phyloP scores from a whole-genome alignment of 2,113 vertebrate species.

The Lates calcarifer region DNA sequence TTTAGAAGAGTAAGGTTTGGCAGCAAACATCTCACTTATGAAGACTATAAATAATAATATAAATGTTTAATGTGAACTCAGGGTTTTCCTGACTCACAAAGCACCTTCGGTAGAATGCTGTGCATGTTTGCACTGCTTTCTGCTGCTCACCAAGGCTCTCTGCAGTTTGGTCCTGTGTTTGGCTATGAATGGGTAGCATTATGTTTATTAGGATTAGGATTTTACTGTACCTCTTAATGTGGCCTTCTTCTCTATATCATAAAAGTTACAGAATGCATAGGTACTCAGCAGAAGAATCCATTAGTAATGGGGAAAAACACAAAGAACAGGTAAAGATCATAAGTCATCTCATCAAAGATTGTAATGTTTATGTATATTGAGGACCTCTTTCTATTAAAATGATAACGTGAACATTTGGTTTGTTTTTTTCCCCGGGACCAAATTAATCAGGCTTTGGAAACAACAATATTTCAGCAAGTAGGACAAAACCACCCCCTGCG shows the following conservation, averaged over 20 bases:
- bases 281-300: background rate
- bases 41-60: conserved; percentile 8
- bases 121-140: background rate
- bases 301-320: background rate
- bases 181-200: background rate
- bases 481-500: conserved; percentile 49
- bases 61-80: conserved; percentile 15
- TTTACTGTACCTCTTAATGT: background rate
- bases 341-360: background rate
- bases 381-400: background rate
- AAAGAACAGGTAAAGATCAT: background rate
- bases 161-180: background rate
- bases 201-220: conserved; percentile 8
- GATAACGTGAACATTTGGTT: conserved; percentile 7
- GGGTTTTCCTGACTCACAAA: conserved; percentile 50
- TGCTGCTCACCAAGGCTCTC: conserved; percentile 23
- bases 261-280: background rate
- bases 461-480: conserved; percentile 35
- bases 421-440: conserved; percentile 5
- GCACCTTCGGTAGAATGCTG: conserved; percentile 21
- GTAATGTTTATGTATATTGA: background rate
- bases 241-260: background rate
- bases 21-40: conserved; percentile 43
- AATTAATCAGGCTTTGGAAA: conserved; percentile 36
- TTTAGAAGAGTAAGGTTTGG: conserved; percentile 41